phyloP scores from a whole-genome alignment of 2,888 invertebrate species.

The Rhingia rostrata region DNA sequence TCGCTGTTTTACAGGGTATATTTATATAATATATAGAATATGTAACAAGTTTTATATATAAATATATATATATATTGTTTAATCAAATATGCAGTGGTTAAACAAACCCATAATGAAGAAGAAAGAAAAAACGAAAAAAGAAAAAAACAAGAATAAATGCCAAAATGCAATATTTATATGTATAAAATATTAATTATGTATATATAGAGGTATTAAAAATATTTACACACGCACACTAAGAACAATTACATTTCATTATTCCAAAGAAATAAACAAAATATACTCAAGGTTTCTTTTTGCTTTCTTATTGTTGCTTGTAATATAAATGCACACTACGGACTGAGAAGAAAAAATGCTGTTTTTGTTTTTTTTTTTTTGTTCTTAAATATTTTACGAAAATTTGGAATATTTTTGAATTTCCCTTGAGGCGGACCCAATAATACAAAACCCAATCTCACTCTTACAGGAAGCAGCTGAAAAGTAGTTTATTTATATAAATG shows the following conservation, averaged over 20 bases:
- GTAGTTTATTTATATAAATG: slow-evolving; percentile 60
- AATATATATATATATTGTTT: slow-evolving; percentile 80
- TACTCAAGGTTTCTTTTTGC: slow-evolving; percentile 31
- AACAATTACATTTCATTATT: slow-evolving; percentile 74
- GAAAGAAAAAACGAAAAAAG: slow-evolving; percentile 83
- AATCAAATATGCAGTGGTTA: slow-evolving; percentile 80
- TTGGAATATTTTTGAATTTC: slow-evolving; percentile 58
- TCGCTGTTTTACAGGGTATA: slow-evolving; percentile 79
- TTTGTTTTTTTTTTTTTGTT: slow-evolving; percentile 9
- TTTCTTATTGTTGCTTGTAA: slow-evolving; percentile 32
- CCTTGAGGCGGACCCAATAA: slow-evolving; percentile 50
- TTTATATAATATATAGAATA: slow-evolving; percentile 76
- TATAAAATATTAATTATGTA: slow-evolving; percentile 75
- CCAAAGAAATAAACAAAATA: slow-evolving; percentile 61
- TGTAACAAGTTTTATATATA: slow-evolving; percentile 52
- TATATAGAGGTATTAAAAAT: slow-evolving; percentile 74
- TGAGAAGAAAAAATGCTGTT: slow-evolving; percentile 51
- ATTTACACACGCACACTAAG: slow-evolving; percentile 75
- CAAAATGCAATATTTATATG: slow-evolving; percentile 83
- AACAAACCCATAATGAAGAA: slow-evolving; percentile 80
- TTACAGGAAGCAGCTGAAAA: slow-evolving; percentile 75
- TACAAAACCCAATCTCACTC: slow-evolving; percentile 72
- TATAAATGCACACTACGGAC: slow-evolving; percentile 73
- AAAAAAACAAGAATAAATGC: slow-evolving; percentile 83
- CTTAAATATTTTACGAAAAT: slow-evolving; percentile 22